These are phyloP conservation scores for Gulo gulo DNA, from an alignment of 2,113 vertebrate genomes.

Conservation along the genomic window DNA sequence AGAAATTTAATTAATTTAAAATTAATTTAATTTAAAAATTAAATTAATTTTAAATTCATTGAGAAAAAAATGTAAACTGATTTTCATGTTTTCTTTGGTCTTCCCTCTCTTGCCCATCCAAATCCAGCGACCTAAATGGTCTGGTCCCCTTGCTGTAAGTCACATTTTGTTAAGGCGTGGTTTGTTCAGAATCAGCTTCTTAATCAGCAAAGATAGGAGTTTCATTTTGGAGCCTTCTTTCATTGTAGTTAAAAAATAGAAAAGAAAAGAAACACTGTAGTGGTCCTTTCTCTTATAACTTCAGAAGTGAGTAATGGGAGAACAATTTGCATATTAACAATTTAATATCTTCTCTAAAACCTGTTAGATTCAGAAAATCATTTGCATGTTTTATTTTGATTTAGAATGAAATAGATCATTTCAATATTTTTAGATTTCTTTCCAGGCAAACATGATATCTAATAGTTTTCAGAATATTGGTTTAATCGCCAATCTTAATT, in stretches of 20 bases:
- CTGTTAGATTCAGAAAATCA: neutral
- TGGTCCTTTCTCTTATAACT: neutral
- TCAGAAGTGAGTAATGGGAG: neutral
- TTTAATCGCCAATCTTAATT: neutral
- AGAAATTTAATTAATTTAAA: neutral
- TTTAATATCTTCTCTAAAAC: neutral
- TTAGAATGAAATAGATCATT: neutral
- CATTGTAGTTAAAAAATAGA: neutral
- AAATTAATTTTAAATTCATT: no score
- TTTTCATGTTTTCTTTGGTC: neutral
- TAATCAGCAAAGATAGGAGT: neutral
- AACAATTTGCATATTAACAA: neutral
- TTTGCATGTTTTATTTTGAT: neutral
- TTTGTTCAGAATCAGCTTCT: neutral
- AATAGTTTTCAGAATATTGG: neutral
- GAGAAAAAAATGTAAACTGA: neutral
- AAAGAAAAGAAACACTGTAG: neutral
- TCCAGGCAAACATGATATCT: neutral
- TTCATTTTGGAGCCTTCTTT: conserved; percentile 12
- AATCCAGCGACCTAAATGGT: neutral
- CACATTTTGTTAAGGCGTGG: neutral
- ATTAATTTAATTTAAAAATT: no score
- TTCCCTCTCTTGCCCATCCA: neutral
- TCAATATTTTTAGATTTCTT: neutral
- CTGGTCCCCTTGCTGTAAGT: neutral